Evolutionary conservation across 2,797 vertebrate genomes (phyloP), one percentile per base, ranked within the genome.

Genomic region (Ibycter americanus): DNA sequence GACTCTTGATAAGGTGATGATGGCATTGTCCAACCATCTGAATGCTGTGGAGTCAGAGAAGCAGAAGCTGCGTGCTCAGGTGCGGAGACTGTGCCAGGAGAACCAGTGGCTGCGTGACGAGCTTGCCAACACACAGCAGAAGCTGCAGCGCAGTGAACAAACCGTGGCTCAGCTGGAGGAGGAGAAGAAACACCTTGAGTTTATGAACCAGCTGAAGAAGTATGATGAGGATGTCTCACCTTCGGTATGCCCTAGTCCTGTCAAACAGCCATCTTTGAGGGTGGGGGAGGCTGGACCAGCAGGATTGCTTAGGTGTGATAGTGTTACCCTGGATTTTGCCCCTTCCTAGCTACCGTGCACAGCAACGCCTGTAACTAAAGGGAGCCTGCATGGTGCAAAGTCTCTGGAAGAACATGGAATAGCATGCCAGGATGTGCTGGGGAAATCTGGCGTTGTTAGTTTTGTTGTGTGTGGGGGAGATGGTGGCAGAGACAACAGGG

Each of bases 101-200:
- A 99, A 99, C 98, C 99, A 99, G 98, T 99, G 99, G 99, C 98
- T 99, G 87, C 98, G 99, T 2, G 99, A 99, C 0, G 99, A 99
- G 96, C 98, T 99, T 90, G 99, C 99, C 21, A 99, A 99, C 97
- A 99, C 99, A 31, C 99, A 99, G 98, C 99, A 99, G 98, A 99
- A 99, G 97, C 98, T 99, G 70, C 99, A 99, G 98, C 99, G 98
- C 90, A 99, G 99, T 8, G 99, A 99, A 51, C 99, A 99, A 97
- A 99, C 97, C 0, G 99, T 99, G 96, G 99, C 99, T n/a, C 99
- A 99, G 96, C 98, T 99, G 67, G 99, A 99, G 98, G 99, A 99
- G 97, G 99, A 99, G 97, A 99, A 99, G 98, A 99, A 99, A 73
- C 99, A 99, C 94, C 98, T 99, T 84, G 99, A 99, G 97, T 99